A percentile compares a stretch with the other conserved stretches of the same genome.
Evolutionary conservation across 2,113 vertebrate genomes (phyloP).

Genomic region (Collichthys lucidus): DNA sequence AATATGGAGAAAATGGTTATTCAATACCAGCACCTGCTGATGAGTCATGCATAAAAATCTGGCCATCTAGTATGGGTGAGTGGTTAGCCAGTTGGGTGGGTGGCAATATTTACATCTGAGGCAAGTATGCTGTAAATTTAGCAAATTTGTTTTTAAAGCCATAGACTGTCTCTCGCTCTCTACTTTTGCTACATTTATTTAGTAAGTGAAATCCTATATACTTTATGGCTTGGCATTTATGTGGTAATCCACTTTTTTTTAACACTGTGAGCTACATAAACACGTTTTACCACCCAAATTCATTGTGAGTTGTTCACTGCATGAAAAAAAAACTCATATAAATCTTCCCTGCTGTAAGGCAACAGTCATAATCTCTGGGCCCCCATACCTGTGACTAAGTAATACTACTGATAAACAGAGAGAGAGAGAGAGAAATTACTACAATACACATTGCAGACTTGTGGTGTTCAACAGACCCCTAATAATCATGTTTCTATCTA

Average conservation of each 20-base stretch:
- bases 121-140: constrained; percentile 1
- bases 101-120: constrained; percentile 6
- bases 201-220: neutral
- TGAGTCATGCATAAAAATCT: constrained; percentile 4
- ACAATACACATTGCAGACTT: neutral
- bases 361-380: neutral
- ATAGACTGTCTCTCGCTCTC: neutral
- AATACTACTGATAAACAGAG: neutral
- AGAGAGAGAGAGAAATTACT: too few species aligned
- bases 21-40: constrained; percentile 5
- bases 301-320: neutral
- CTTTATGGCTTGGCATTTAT: neutral
- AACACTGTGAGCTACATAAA: neutral
- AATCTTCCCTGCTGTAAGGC: neutral
- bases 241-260: neutral
- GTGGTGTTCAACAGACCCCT: neutral
- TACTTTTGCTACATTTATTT: neutral
- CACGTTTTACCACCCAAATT: neutral
- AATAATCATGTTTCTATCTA: too few species aligned
- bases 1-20: neutral
- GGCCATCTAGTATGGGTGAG: neutral
- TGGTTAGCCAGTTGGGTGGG: neutral
- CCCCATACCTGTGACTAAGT: neutral
- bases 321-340: neutral
- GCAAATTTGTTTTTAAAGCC: constrained; percentile 15